Base-by-base conservation (phyloP, 2,888 invertebrate genomes). In the Rhabditophanes sp. region DNA sequence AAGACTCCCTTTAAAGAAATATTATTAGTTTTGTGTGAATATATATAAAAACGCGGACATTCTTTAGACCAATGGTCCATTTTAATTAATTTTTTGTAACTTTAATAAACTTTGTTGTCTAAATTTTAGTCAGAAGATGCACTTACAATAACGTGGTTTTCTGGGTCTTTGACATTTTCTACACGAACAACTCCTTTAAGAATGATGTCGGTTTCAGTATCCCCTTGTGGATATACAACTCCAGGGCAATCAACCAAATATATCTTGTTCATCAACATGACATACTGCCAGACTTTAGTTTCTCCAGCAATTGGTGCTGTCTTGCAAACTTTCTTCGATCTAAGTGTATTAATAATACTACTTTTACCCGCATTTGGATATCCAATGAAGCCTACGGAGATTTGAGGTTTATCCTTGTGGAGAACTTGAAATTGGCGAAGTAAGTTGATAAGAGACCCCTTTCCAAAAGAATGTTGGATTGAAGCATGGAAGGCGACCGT, bases 341-440 rank as follows among this genome's bases (percentile, higher is more conserved):
- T 75, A 35, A 99, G 70, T 0, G 96, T 84, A 67, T 96, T 99
- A 46, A 99, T 93, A 4, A 99, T 78, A 1, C 93, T 93, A 42
- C 88, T 90, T 69, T 99, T 96, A 0, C 96, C 96, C 3, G 84
- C 84, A 72, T 99, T 99, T 2, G 96, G 96, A 67, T 93, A 99
- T 0, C 96, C 96, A 65, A 99, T 87, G 50, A 99, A 80, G 1
- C 96, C 96, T 30, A 99, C 85, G 65, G 87, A 88, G 40, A 99
- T 99, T 46, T 96, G 93, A 62, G 88, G 88, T 65, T 87, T 87
- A 65, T 96, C 93, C 39, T 78, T 73, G 62, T 96, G 96, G 9
- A 96, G 71, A 66, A 88, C 88, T 1, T 77, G 81, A 70, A 99
- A 82, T 66, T 99, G 96, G 15, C 96, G 75, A 25, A 99, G 71